Conservation (phyloP, 2,113 vertebrate genomes). For the Myanophis thanlyinensis region DNA sequence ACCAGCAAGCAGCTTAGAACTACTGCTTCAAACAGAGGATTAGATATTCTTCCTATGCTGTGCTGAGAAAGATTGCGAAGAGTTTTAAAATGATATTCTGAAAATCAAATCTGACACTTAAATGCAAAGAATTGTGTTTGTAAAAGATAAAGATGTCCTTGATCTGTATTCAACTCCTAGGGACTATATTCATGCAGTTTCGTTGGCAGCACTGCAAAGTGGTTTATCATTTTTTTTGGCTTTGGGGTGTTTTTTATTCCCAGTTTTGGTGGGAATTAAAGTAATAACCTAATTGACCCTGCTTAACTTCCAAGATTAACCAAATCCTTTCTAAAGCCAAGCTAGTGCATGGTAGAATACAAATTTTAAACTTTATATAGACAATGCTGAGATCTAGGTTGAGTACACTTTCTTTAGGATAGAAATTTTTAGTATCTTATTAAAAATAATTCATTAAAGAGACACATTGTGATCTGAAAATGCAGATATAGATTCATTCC, state of each 20-base stretch:
- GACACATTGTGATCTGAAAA: background rate
- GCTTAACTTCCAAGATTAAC: background rate
- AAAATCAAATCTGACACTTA: background rate
- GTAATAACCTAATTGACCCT: background rate
- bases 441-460: background rate
- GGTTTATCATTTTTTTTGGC: background rate
- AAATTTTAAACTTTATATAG: background rate
- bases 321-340: background rate
- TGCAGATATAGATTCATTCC: background rate
- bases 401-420: background rate
- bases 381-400: background rate
- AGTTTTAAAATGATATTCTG: background rate
- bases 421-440: background rate
- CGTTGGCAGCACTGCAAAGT: background rate
- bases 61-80: background rate
- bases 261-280: background rate
- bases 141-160: background rate
- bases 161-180: background rate
- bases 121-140: background rate
- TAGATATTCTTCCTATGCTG: background rate
- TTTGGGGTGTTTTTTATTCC: background rate
- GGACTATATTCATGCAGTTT: background rate
- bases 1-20: background rate
- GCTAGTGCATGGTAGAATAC: background rate
- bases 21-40: background rate